Evolutionary conservation across 2,888 invertebrate genomes (phyloP).

Genomic region (Pammene aurita): DNA sequence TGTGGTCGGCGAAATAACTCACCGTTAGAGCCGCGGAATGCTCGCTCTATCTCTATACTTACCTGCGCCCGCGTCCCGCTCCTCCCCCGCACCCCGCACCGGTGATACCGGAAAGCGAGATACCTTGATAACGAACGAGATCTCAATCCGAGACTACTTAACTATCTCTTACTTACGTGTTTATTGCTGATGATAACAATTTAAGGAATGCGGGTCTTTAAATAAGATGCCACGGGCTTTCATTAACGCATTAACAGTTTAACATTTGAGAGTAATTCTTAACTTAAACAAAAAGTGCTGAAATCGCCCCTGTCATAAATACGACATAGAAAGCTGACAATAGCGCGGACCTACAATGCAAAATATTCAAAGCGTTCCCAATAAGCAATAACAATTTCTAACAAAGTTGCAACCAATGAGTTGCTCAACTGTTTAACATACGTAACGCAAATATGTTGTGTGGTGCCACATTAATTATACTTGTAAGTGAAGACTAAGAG

Average conservation of each 20-base stretch:
- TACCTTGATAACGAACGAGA: conserved; percentile 56
- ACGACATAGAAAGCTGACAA: conserved; percentile 37
- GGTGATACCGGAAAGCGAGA: conserved; percentile 55
- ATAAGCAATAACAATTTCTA: conserved; percentile 37
- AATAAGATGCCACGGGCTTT: conserved; percentile 23
- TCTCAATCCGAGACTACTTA: conserved; percentile 52
- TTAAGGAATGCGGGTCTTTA: conserved; percentile 35
- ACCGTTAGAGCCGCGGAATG: conserved; percentile 81
- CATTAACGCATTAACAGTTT: conserved; percentile 27
- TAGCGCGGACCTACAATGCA: conserved; percentile 30
- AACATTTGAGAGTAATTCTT: conserved; percentile 23
- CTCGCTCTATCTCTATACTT: conserved; percentile 74
- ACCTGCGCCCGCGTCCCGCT: conserved; percentile 45
- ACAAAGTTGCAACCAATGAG: conserved; percentile 36
- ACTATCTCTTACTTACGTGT: conserved; percentile 46
- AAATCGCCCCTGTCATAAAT: conserved; percentile 30
- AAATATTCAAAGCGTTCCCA: conserved; percentile 35
- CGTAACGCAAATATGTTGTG: conserved; percentile 38
- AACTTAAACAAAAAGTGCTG: conserved; percentile 34
- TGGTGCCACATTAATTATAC: conserved; percentile 40
- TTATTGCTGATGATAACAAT: conserved; percentile 34
- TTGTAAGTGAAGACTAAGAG: conserved; percentile 37
- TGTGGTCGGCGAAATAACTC: conserved; percentile 77
- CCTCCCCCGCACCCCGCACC: conserved; percentile 44
- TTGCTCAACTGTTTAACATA: conserved; percentile 39